Conservation (phyloP, 2,113 vertebrate species). For the Cochlearius cochlearius region DNA sequence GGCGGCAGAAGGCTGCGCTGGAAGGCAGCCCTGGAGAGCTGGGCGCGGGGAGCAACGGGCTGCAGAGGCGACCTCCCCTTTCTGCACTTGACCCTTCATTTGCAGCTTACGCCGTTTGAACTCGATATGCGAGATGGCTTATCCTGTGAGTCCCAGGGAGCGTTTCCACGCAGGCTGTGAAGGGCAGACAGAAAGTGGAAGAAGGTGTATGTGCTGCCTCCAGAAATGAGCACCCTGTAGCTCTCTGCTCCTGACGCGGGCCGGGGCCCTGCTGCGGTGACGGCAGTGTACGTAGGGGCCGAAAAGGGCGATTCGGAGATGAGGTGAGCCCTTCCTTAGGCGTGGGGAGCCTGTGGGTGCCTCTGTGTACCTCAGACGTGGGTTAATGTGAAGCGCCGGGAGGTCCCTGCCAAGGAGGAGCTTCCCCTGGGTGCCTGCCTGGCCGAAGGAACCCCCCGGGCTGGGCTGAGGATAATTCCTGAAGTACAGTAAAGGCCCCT, state of each 20-base stretch:
- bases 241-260: not conserved
- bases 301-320: not conserved
- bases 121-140: fast-evolving
- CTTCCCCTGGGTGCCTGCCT: not conserved
- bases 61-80: not conserved
- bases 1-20: not conserved
- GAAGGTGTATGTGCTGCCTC: too few relatives aligned
- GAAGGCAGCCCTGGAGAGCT: not conserved
- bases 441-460: fast-evolving
- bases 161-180: not conserved
- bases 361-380: not conserved
- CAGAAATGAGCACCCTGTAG: not conserved
- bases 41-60: not conserved
- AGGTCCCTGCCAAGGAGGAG: not conserved
- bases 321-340: not conserved
- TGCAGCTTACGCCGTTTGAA: fast-evolving
- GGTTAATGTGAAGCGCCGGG: not conserved
- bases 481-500: not conserved
- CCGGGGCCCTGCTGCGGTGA: not conserved
- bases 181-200: not conserved
- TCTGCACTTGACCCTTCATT: not conserved
- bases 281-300: not conserved
- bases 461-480: not conserved
- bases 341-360: not conserved
- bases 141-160: not conserved